Evolutionary conservation across 2,888 invertebrate genomes (phyloP).

Genomic region (Mesorhabditis spiculigera): DNA sequence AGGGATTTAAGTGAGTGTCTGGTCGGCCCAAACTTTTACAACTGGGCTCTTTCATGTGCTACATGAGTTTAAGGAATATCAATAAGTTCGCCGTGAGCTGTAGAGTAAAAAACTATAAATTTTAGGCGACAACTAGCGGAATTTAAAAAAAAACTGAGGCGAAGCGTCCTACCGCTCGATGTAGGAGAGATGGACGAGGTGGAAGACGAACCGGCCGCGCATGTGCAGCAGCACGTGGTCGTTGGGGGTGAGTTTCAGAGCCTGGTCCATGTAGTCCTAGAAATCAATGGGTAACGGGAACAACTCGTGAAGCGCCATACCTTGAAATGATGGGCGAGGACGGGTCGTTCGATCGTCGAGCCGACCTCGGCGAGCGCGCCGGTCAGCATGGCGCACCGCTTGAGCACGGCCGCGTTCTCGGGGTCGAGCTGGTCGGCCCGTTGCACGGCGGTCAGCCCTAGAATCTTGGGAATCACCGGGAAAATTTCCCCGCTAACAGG

Average conservation of each 20-base stretch:
- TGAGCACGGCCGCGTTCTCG: not conserved
- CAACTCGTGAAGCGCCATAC: not conserved
- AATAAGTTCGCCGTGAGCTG: no score
- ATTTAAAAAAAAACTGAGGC: no score
- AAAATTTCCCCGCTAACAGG: not conserved
- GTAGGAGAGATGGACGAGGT: constrained; percentile 36
- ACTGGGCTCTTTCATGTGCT: not conserved
- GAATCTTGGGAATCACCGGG: not conserved
- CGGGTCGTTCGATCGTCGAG: not conserved
- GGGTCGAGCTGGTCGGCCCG: not conserved
- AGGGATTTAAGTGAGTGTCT: not conserved
- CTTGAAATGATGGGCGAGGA: not conserved
- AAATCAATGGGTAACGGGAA: not conserved
- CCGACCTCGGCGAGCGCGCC: not conserved
- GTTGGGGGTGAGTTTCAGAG: constrained; percentile 24
- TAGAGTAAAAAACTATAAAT: no score
- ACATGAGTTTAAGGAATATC: no score
- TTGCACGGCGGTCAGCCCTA: not conserved
- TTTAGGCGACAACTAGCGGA: no score
- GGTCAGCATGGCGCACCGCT: constrained; percentile 1
- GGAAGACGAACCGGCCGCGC: constrained; percentile 38
- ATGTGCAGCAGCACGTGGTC: constrained; percentile 28
- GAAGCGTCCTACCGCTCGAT: constrained; percentile 18
- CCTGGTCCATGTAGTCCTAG: constrained; percentile 35
- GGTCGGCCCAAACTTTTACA: not conserved